Conservation (phyloP, 2,797 vertebrate genomes). For the Myoxocephalus aenaeus region DNA sequence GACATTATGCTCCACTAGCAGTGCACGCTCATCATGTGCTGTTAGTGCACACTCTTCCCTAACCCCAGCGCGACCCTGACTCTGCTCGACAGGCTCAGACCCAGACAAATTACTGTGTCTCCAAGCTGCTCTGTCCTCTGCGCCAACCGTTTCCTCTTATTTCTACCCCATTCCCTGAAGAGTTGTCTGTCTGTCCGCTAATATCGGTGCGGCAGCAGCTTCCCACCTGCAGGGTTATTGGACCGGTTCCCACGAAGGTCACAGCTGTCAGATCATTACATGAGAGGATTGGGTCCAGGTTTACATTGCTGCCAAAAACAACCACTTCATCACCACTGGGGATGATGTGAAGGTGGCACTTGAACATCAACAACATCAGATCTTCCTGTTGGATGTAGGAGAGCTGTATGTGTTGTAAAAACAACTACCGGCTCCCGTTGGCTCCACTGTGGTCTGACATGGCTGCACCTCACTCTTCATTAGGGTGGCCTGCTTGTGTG, state of each 20-base stretch:
- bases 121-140: conserved; percentile 59
- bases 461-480: conserved; percentile 60
- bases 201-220: conserved; percentile 50
- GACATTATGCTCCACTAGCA: conserved; percentile 54
- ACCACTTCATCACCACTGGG: conserved; percentile 53
- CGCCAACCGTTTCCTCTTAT: conserved; percentile 65
- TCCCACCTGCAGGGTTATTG: conserved; percentile 69
- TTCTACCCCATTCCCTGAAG: conserved; percentile 59
- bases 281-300: conserved; percentile 59
- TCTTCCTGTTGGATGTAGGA: conserved; percentile 30
- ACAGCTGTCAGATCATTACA: conserved; percentile 74
- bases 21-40: conserved; percentile 64
- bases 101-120: conserved; percentile 75
- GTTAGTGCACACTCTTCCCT: conserved; percentile 68
- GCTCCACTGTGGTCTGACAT: conserved; percentile 44
- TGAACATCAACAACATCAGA: conserved; percentile 33
- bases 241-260: conserved; percentile 73
- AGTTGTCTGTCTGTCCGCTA: conserved; percentile 58
- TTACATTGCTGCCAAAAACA: conserved; percentile 63
- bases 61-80: conserved; percentile 53
- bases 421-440: not conserved
- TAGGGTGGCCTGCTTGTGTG: conserved; percentile 50
- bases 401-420: conserved; percentile 42
- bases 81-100: conserved; percentile 57
- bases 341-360: conserved; percentile 42